These are phyloP conservation scores for Borostomias antarcticus DNA, from an alignment of 2,797 vertebrate genomes.

Conservation along the genomic window DNA sequence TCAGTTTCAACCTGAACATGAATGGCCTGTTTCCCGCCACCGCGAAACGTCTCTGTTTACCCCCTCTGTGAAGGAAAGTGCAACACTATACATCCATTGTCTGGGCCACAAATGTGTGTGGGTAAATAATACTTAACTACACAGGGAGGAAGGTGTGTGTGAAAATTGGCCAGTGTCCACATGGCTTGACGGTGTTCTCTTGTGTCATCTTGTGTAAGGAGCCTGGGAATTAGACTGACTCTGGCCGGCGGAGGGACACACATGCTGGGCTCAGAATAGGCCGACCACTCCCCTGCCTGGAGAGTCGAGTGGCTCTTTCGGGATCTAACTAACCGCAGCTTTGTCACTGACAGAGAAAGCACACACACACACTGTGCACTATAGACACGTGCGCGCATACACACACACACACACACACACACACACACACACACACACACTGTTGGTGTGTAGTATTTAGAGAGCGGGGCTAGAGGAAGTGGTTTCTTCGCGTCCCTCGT, in stretches of 20 bases:
- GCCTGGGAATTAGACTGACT: not conserved
- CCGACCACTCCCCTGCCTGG: not conserved
- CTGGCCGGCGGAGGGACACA: not conserved
- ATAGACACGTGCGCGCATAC: too few species aligned
- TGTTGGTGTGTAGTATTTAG: too few species aligned
- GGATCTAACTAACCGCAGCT: not conserved
- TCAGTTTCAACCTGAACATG: not conserved
- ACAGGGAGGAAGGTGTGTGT: constrained; percentile 27
- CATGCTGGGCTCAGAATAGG: not conserved
- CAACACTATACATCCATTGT: constrained; percentile 46
- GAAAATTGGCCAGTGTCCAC: constrained; percentile 21
- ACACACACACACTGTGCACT: too few species aligned
- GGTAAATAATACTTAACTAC: constrained; percentile 50
- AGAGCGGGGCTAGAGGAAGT: too few species aligned
- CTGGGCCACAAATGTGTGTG: constrained; percentile 23
- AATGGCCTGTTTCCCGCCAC: too few species aligned
- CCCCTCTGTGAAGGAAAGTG: constrained; percentile 23
- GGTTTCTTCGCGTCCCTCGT: too few species aligned
- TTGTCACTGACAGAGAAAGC: not conserved
- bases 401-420: too few species aligned
- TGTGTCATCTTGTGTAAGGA: not conserved
- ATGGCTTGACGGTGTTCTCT: not conserved
- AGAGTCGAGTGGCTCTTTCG: not conserved
- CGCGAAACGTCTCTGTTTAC: constrained; percentile 30
- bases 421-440: too few species aligned